These are phyloP conservation scores for Oreocharis arfaki DNA, from an alignment of 2,113 vertebrate genomes.

Conservation along the genomic window DNA sequence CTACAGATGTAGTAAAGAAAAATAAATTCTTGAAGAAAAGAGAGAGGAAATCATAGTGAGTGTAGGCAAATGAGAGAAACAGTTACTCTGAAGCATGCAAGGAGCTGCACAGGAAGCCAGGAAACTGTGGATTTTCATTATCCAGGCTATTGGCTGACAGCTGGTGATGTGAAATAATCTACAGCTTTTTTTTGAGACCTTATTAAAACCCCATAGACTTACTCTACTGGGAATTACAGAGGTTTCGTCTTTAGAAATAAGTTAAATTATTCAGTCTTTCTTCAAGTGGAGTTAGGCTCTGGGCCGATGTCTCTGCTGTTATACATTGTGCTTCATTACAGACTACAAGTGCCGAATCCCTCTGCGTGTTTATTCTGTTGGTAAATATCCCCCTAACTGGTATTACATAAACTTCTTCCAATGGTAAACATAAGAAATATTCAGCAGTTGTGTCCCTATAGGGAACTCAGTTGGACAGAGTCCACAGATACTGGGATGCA, in stretches of 20 bases:
- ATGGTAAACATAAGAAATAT: background rate
- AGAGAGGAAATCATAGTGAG: background rate
- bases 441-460: background rate
- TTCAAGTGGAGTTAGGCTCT: background rate
- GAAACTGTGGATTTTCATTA: background rate
- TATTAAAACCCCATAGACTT: background rate
- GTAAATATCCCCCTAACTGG: background rate
- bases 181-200: background rate
- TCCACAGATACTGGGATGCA: background rate
- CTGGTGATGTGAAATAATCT: background rate
- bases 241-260: background rate
- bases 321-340: background rate
- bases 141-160: background rate
- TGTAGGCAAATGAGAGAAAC: background rate
- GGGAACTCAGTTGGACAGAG: background rate
- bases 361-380: background rate
- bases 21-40: background rate
- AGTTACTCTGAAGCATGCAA: background rate
- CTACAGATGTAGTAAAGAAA: background rate
- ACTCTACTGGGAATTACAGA: background rate
- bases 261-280: background rate
- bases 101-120: background rate
- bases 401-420: background rate
- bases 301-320: background rate
- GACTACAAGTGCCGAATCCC: background rate